These are phyloP conservation scores for Sesia bembeciformis DNA, from an alignment of 2,888 invertebrate genomes.

Conservation along the genomic window DNA sequence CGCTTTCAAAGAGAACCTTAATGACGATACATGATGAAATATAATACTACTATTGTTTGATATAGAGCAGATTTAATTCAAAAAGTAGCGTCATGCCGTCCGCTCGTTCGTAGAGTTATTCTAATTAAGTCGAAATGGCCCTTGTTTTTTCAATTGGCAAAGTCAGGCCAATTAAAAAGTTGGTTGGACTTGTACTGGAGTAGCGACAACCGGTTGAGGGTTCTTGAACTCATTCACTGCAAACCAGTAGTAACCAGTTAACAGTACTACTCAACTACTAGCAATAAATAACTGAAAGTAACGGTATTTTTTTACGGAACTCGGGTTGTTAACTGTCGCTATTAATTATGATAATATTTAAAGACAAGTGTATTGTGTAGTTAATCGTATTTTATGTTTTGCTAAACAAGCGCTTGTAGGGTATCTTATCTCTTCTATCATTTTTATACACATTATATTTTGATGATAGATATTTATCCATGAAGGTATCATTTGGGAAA, in stretches of 20 bases:
- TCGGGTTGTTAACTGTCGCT: neutral
- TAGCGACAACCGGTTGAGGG: constrained; percentile 47
- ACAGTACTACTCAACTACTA: neutral
- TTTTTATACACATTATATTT: no score
- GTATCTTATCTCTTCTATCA: no score
- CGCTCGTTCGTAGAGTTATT: constrained; percentile 43
- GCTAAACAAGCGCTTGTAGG: no score
- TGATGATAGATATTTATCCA: no score
- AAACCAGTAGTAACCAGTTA: constrained; percentile 13
- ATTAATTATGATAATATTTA: no score
- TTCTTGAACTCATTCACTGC: constrained; percentile 35
- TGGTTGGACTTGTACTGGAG: constrained; percentile 41
- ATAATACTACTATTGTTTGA: no score
- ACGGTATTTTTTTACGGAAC: neutral
- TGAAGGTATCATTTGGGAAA: no score
- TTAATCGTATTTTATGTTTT: no score
- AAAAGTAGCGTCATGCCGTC: neutral
- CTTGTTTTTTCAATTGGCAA: constrained; percentile 55
- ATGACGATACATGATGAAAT: no score
- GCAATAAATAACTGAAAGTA: neutral
- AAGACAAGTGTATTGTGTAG: no score
- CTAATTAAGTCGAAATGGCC: constrained; percentile 58
- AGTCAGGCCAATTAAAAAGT: constrained; percentile 64
- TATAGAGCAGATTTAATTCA: no score
- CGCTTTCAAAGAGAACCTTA: no score